Percentiles rank a stretch among this genome's conserved stretches.
Evolutionary conservation across 2,888 invertebrate genomes (phyloP).

Genomic region (Platycheirus albimanus): DNA sequence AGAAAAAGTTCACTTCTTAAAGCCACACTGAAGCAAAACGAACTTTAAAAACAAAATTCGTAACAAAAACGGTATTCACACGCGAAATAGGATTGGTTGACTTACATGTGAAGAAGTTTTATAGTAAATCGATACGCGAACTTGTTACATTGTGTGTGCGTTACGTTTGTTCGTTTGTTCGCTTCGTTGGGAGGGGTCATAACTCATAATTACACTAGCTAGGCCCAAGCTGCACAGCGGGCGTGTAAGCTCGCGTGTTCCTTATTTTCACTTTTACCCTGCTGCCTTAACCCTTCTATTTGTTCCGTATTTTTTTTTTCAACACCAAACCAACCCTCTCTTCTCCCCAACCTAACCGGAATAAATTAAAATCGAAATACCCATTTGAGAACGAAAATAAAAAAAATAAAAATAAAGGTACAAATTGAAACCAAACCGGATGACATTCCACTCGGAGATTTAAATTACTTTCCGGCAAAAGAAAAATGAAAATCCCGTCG

Average conservation of each 20-base stretch:
- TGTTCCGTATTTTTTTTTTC: neutral
- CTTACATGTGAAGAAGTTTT: conserved; percentile 68
- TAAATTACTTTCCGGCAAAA: conserved; percentile 71
- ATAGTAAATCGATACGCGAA: conserved; percentile 74
- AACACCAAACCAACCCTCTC: neutral
- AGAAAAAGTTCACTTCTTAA: neutral
- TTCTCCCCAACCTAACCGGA: conserved; percentile 5
- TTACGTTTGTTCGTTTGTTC: conserved; percentile 34
- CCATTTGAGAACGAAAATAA: conserved; percentile 34
- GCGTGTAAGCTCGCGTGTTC: conserved; percentile 52
- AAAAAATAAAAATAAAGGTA: conserved; percentile 14
- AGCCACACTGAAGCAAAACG: neutral
- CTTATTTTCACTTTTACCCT: conserved; percentile 45
- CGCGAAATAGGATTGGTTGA: conserved; percentile 72
- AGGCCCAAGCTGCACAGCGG: conserved; percentile 21
- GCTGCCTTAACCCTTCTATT: conserved; percentile 25
- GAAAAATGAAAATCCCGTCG: conserved; percentile 65
- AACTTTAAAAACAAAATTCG: conserved; percentile 15
- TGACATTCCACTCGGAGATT: conserved; percentile 69
- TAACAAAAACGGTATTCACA: conserved; percentile 59
- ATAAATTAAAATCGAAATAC: conserved; percentile 67
- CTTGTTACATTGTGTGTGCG: conserved; percentile 65
- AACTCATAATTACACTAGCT: conserved; percentile 69
- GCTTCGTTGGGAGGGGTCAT: conserved; percentile 62
- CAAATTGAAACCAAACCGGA: conserved; percentile 59